Conservation (phyloP, 2,113 vertebrate species). For the Galemys pyrenaicus region DNA sequence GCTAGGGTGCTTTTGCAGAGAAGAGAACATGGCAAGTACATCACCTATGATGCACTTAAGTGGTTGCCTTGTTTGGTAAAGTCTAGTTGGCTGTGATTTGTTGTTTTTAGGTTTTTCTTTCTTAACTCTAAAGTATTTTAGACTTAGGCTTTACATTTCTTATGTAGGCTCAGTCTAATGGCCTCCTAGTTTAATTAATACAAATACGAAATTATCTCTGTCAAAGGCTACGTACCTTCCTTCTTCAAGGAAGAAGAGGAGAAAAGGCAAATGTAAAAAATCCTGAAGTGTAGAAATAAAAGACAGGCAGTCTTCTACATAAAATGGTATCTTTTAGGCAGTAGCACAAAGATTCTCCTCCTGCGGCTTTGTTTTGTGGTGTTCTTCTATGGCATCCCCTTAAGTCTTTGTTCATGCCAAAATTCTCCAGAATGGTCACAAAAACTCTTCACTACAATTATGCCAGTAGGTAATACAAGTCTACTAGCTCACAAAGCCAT, state of each 20-base stretch:
- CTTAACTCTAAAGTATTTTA: neutral
- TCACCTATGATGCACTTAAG: neutral
- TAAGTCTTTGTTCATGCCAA: neutral
- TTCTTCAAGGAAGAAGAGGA: neutral
- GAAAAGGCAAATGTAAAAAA: slow-evolving; percentile 2
- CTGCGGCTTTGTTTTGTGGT: neutral
- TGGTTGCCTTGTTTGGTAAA: neutral
- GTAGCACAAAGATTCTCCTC: neutral
- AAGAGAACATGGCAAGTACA: neutral
- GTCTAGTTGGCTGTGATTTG: neutral
- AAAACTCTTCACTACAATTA: neutral
- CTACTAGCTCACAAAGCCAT: neutral
- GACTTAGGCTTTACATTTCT: neutral
- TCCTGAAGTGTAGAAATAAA: neutral
- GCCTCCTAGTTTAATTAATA: neutral
- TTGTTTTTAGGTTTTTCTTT: neutral
- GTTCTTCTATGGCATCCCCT: neutral
- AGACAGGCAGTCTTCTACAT: neutral
- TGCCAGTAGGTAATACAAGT: neutral
- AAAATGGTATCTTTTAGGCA: neutral
- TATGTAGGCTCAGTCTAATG: too few species aligned
- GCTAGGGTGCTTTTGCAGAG: neutral
- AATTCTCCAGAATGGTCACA: neutral
- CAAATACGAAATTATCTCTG: neutral
- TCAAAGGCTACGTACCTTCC: neutral